Base-by-base conservation (phyloP, 2,888 invertebrate genomes). In the Drosophila cracens region DNA sequence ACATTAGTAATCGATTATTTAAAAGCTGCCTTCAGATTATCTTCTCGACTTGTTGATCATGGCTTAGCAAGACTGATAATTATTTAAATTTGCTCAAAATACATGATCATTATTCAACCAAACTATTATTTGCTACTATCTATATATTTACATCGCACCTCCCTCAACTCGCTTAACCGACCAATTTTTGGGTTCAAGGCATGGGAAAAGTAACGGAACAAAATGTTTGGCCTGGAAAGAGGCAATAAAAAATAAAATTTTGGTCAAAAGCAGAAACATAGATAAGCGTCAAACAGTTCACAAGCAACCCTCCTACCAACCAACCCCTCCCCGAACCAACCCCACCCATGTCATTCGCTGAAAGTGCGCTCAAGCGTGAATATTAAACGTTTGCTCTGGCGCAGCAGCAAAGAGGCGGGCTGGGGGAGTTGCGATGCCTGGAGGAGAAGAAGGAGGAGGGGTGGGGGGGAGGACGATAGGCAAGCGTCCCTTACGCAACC, bases 171-270 rank as follows among this genome's bases (percentile, higher is more conserved):
- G 25, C 16, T 31, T 46, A 16, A 49, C 48, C 61, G 61, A 57
- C 57, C 77, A 76, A 65, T 65, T 34, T 38, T 40, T 31, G 43
- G 64, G 63, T 69, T 51, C 61, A 65, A 51, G 62, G 62, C 49
- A 68, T 54, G 63, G 65, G 31, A 59, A 54, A 40, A 58, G 53
- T 73, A 88, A 80, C 73, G 81, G 68, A 76, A 78, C 68, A 51
- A 76, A 84, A 71, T 70, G 76, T 72, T 85, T 85, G 89, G 87
- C 89, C 89, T 88, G 85, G 90, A 86, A 90, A 81, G 77, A 69
- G 89, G 90, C 89, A 86, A 86, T 86, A 86, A 88, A 90, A 90
- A 86, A 86, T 86, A 86, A 88, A 90, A 90, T 46, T 87, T 86
- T 86, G 85, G 85, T 88, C 85, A 86, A 90, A 86, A 86, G 87